Conservation (phyloP, 2,113 vertebrate species). For the Lepus americanus region DNA sequence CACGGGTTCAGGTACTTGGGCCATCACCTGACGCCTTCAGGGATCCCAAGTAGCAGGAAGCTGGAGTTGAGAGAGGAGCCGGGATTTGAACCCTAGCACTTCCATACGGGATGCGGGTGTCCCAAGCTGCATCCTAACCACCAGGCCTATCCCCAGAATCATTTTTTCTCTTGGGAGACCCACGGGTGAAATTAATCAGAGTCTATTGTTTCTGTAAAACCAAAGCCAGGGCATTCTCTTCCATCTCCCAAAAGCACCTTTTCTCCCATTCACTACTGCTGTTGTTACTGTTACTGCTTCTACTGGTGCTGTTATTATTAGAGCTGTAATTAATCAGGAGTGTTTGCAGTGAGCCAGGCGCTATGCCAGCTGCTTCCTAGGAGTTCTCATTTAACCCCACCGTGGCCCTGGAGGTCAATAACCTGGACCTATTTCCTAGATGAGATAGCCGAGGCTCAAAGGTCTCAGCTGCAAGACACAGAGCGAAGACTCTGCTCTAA, state of each 20-base stretch:
- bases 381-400: constrained; percentile 17
- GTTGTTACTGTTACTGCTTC: background rate
- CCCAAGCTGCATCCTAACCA: too few relatives aligned
- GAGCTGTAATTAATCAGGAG: constrained; percentile 9
- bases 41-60: too few relatives aligned
- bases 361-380: background rate
- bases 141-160: background rate
- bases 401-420: background rate
- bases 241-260: background rate
- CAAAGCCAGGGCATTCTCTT: background rate
- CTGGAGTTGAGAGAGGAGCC: too few relatives aligned
- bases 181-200: background rate
- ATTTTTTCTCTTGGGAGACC: background rate
- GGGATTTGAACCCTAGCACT: too few relatives aligned
- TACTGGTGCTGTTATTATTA: background rate
- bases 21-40: too few relatives aligned
- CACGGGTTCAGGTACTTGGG: too few relatives aligned
- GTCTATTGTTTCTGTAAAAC: background rate
- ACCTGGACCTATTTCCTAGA: constrained; percentile 55
- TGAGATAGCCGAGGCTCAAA: constrained; percentile 60
- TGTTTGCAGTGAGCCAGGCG: background rate
- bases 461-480: background rate
- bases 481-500: constrained; percentile 40
- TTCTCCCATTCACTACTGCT: background rate
- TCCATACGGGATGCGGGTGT: too few relatives aligned